Evolutionary conservation across 2,797 vertebrate genomes (phyloP).

Genomic region (Alosa sapidissima): DNA sequence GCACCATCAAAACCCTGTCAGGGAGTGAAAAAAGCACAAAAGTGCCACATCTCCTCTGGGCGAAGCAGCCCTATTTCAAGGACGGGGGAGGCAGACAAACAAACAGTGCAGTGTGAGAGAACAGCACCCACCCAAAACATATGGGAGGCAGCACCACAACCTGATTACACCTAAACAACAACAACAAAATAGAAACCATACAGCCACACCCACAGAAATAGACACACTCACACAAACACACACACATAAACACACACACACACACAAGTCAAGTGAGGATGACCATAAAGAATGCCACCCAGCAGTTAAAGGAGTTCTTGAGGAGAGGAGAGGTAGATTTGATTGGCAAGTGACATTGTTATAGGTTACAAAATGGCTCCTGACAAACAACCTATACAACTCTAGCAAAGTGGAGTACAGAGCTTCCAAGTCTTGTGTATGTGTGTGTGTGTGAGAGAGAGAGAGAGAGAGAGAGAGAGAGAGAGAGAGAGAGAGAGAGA

Average conservation of each 20-base stretch:
- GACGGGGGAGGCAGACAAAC: conserved; percentile 39
- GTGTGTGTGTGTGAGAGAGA: conserved; percentile 21
- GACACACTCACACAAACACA: conserved; percentile 24
- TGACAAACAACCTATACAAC: background rate
- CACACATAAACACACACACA: background rate
- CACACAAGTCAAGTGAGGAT: background rate
- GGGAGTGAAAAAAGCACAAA: conserved; percentile 46
- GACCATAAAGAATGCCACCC: background rate
- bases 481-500: background rate
- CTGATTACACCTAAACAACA: conserved; percentile 41
- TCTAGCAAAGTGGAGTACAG: background rate
- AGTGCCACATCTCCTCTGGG: conserved; percentile 54
- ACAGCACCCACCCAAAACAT: conserved; percentile 41
- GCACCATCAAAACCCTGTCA: conserved; percentile 51
- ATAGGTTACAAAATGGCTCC: background rate
- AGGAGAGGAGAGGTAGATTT: background rate
- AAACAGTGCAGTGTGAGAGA: conserved; percentile 37
- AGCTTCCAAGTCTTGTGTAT: conserved; percentile 35
- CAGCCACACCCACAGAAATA: too few species aligned
- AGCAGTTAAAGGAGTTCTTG: background rate
- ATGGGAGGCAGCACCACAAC: conserved; percentile 40
- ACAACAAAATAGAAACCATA: conserved; percentile 32
- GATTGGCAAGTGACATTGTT: background rate
- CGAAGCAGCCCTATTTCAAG: conserved; percentile 39
- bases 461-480: background rate